Evolutionary conservation across 1,140 invertebrate species (phyloP), one percentile per base, ranked within the genome.

Genomic region (Lepidurus arcticus): DNA sequence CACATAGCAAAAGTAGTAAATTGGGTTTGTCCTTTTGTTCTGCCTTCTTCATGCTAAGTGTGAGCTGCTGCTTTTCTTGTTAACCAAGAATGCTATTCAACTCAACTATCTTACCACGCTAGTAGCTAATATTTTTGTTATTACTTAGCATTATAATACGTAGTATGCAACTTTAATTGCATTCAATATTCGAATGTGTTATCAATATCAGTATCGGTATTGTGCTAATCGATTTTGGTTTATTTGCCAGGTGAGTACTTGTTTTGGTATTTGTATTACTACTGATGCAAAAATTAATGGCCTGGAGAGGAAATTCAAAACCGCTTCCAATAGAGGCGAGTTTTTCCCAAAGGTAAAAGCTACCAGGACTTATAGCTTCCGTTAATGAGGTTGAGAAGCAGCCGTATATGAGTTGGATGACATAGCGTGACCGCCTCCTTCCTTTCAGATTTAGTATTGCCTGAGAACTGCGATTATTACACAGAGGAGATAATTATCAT

Each of bases 401-500:
- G 13, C 53, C 21, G 21, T 65, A 21, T 21, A 65, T 65, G 53
- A 65, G 53, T 65, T 7, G 53, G 16, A 65, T 65, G 53, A 65
- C 53, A 65, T 13, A 65, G 53, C 53, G 53, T 65, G 53, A 65
- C 53, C 53, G 53, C 53, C 53, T 65, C 53, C 53, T 65, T 65
- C 53, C 16, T 65, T 65, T 65, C 53, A 65, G 53, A 65, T 65
- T 65, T 65, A 65, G 16, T 65, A 65, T 21, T 65, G 53, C 21
- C 53, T 65, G 53, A 65, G 53, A 65, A 65, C 53, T n/a, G 53
- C 53, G 53, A 65, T 65, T 65, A 65, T 65, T 65, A 65, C n/a
- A 7, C 53, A n/a, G 53, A 7, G 53, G 53, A 21, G 53, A 13
- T 65, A n/a, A 65, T 65, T 65, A 65, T 16, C 21, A 21, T 16